A percentile compares a stretch with the other conserved stretches of the same genome.
These are phyloP conservation scores for Lasioglossum lativentre DNA, from an alignment of 2,888 invertebrate genomes.

Conservation along the genomic window DNA sequence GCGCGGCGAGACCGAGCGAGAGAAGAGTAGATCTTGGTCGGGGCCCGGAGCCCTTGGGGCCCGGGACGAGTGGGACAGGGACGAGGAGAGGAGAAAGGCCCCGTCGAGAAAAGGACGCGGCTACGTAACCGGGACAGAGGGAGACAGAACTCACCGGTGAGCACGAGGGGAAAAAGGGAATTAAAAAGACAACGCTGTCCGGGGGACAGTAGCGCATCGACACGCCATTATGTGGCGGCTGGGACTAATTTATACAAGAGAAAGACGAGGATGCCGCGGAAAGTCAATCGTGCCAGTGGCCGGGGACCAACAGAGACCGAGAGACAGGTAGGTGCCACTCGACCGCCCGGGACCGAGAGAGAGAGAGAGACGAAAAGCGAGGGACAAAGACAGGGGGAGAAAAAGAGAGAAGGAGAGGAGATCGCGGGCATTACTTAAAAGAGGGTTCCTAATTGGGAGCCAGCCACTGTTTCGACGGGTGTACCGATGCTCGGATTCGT, in stretches of 20 bases:
- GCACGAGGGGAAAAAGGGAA: constrained; percentile 54
- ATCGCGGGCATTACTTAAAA: constrained; percentile 77
- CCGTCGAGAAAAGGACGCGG: constrained; percentile 16
- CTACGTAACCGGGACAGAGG: constrained; percentile 6
- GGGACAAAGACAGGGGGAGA: constrained; percentile 22
- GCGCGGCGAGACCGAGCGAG: constrained; percentile 62
- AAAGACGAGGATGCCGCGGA: constrained; percentile 81
- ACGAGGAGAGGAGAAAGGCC: constrained; percentile 41
- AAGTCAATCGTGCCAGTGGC: constrained; percentile 74
- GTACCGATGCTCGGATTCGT: constrained; percentile 72
- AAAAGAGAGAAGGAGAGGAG: constrained; percentile 50
- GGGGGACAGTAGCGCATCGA: constrained; percentile 84
- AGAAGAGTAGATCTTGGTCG: constrained; percentile 33
- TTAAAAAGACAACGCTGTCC: constrained; percentile 65
- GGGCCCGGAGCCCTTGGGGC: not conserved
- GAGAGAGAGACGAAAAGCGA: constrained; percentile 6
- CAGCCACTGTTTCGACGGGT: constrained; percentile 81
- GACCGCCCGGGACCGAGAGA: constrained; percentile 15
- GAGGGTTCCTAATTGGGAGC: constrained; percentile 82
- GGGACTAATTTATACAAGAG: constrained; percentile 85
- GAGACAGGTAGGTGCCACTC: constrained; percentile 40
- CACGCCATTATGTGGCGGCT: constrained; percentile 84
- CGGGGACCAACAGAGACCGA: constrained; percentile 32
- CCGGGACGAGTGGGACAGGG: not conserved
- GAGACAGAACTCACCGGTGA: constrained; percentile 21